phyloP scores from a whole-genome alignment of 2,888 invertebrate genomes.

The Aethes cnicana region DNA sequence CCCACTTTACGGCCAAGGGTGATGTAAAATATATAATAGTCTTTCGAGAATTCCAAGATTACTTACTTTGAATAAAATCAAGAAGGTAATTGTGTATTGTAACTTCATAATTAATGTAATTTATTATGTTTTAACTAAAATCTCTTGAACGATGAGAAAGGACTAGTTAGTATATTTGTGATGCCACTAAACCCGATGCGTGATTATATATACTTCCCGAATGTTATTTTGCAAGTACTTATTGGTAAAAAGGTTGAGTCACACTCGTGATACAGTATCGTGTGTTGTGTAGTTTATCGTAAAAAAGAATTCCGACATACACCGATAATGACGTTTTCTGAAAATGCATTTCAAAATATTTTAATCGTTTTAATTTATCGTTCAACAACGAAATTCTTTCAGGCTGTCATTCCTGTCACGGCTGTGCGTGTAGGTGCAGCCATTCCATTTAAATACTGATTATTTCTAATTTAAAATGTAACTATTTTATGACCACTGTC shows the following conservation, averaged over 20 bases:
- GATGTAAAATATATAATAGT: no score
- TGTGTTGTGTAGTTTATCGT: no score
- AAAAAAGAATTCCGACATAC: conserved; percentile 8
- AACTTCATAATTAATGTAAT: conserved; percentile 6
- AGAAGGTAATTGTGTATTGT: neutral
- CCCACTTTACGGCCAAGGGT: no score
- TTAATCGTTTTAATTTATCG: no score
- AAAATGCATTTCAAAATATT: no score
- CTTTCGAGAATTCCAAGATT: no score
- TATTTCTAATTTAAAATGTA: no score
- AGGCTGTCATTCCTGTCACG: no score
- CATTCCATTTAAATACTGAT: no score
- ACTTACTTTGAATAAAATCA: conserved; percentile 12
- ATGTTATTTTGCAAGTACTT: conserved; percentile 15
- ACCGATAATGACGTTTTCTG: conserved; percentile 9
- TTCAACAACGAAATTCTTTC: no score
- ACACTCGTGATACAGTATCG: conserved; percentile 1
- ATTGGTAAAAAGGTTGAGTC: conserved; percentile 12
- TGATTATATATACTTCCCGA: conserved; percentile 23
- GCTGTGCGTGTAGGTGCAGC: no score
- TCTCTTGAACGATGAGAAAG: neutral
- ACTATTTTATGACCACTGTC: no score
- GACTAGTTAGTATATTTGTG: conserved; percentile 9
- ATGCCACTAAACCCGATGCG: neutral
- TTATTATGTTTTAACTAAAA: neutral